phyloP scores from a whole-genome alignment of 1,140 invertebrate species.

The Drosophila watanabei region DNA sequence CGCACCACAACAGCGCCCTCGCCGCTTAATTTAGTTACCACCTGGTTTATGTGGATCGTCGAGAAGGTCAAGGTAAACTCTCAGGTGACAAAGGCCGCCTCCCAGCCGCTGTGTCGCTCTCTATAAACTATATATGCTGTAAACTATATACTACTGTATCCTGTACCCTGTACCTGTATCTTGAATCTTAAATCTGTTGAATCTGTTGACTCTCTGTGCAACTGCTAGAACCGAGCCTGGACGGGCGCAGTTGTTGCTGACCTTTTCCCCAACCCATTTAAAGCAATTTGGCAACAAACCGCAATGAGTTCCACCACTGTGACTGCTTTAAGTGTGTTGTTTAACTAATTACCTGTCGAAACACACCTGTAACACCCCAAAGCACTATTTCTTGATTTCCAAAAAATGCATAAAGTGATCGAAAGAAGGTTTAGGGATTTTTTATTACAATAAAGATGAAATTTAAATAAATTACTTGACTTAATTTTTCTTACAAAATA shows the following conservation, averaged over 20 bases:
- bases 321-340: slow-evolving; percentile 81
- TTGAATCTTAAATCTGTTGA: slow-evolving; percentile 2
- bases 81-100: slow-evolving; percentile 28
- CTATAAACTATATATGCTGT: slow-evolving; percentile 13
- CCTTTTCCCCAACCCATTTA: slow-evolving; percentile 85
- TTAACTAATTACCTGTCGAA: slow-evolving; percentile 23
- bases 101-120: slow-evolving; percentile 39
- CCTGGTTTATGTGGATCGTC: slow-evolving; percentile 94
- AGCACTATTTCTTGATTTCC: slow-evolving; percentile 27
- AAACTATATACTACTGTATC: slow-evolving; percentile 23
- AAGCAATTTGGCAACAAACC: slow-evolving; percentile 85
- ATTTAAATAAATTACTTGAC: neutral
- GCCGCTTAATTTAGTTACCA: slow-evolving; percentile 97
- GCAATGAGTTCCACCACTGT: slow-evolving; percentile 53
- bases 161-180: slow-evolving; percentile 25
- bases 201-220: slow-evolving; percentile 22
- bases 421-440: neutral
- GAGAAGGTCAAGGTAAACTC: slow-evolving; percentile 90
- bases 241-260: slow-evolving; percentile 64
- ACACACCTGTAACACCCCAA: slow-evolving; percentile 36
- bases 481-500: neutral
- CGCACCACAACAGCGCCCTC: slow-evolving; percentile 98
- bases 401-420: slow-evolving; percentile 13
- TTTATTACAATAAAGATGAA: too few relatives aligned
- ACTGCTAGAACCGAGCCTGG: slow-evolving; percentile 54